Evolutionary conservation across 2,888 invertebrate species (phyloP).

Genomic region (Drosophila fungiperda): DNA sequence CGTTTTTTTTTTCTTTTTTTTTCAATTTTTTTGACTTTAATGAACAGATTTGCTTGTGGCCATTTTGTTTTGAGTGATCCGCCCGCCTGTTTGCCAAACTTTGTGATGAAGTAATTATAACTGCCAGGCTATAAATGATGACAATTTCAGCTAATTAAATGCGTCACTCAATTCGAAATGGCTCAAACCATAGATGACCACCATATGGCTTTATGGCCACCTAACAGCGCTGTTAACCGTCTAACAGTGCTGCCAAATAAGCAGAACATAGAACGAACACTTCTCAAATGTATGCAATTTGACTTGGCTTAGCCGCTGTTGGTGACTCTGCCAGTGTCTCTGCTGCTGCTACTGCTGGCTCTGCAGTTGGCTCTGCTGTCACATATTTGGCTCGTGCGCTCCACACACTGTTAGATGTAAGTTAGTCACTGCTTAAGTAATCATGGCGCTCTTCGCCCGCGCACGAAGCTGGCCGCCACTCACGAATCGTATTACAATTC

Average conservation of each 20-base stretch:
- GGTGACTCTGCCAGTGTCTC: not conserved
- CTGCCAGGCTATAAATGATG: constrained; percentile 26
- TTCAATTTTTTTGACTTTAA: no score
- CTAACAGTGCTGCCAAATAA: constrained; percentile 47
- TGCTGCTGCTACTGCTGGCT: not conserved
- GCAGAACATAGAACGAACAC: constrained; percentile 10
- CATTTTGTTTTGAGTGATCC: constrained; percentile 35
- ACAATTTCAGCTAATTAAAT: constrained; percentile 49
- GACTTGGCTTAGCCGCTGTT: constrained; percentile 24
- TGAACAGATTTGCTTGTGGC: constrained; percentile 46
- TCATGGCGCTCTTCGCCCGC: constrained; percentile 64
- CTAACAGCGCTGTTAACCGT: constrained; percentile 43
- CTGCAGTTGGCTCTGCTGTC: constrained; percentile 8
- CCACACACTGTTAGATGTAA: constrained; percentile 57
- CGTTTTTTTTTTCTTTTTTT: not conserved
- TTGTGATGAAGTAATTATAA: constrained; percentile 32
- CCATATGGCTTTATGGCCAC: constrained; percentile 38
- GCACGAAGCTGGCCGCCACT: constrained; percentile 56
- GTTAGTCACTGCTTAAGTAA: constrained; percentile 71
- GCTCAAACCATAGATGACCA: constrained; percentile 14
- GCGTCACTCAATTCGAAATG: constrained; percentile 45
- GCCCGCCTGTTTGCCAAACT: constrained; percentile 7
- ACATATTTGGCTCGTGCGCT: constrained; percentile 57
- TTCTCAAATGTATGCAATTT: constrained; percentile 14
- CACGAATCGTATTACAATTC: constrained; percentile 60